Base-by-base conservation (phyloP, 2,888 invertebrate species). In the Dasysyrphus tricinctus region DNA sequence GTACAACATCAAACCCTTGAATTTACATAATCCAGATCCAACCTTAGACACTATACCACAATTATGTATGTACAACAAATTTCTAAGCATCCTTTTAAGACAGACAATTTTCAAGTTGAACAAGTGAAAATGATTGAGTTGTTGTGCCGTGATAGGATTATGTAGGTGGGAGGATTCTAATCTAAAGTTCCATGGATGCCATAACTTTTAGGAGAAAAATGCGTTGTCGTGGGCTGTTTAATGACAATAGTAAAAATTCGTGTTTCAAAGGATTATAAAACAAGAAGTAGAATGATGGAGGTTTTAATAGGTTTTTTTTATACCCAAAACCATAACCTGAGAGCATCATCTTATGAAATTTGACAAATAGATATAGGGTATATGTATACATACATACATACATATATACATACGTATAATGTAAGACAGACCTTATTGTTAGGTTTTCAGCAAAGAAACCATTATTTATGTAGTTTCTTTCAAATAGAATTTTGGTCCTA, bases 181-280 rank as follows among this genome's bases (percentile, higher is more conserved):
- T 72, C 57, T 76, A 39, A 39, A 37, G 29, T 67, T 32, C 59
- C 47, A 67, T 42, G 56, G 73, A 73, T 69, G 19, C 44, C 57
- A 32, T 32, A 49, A 24, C 29, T 29, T 67, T 80, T 59, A 67
- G n/a, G n/a, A 47, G 37, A 37, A 19, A 67, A 73, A 76, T 73
- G 54, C 34, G 34, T 63, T 42, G 51, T 44, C 63, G 61, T 63
- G 51, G 67, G 65, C 19, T 72, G 70, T 69, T 73, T 19, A 8
- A 73, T 56, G 56, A 39, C 37, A 39, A 29, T 61, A 54, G 69
- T 67, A 80, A 84, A 80, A 73, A 44, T 59, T 59, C 67, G 29
- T 51, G 61, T 57, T 77, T 57, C 54, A 72, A 80, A 77, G 59
- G 77, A 73, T 77, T 73, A 77, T 77, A 69, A 76, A 84, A 75